Conservation (phyloP, 2,797 vertebrate genomes). For the Pseudochirops cupreus region DNA sequence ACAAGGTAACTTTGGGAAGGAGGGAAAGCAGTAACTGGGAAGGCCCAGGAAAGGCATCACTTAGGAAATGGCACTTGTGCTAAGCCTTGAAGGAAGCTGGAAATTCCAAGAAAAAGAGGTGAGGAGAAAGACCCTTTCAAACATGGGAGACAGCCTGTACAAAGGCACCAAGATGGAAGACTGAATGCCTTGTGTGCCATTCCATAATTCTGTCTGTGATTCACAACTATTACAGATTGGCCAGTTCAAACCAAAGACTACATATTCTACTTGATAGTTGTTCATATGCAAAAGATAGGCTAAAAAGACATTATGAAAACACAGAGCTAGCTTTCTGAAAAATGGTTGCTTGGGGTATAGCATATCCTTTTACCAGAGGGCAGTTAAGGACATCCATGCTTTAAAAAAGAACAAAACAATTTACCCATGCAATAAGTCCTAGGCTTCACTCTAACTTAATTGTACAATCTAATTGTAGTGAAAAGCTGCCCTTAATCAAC, state of each 20-base stretch:
- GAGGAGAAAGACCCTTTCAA: background rate
- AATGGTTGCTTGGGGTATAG: background rate
- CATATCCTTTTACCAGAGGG: background rate
- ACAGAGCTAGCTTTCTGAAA: slow-evolving; percentile 60
- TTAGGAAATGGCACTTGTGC: background rate
- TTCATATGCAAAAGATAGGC: slow-evolving; percentile 7
- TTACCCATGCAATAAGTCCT: background rate
- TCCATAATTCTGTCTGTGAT: background rate
- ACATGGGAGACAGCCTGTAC: background rate
- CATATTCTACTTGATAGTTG: slow-evolving; percentile 28
- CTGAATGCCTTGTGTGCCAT: background rate
- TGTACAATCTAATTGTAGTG: background rate
- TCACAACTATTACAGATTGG: slow-evolving; percentile 12
- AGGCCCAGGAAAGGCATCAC: background rate
- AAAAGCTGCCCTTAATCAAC: slow-evolving; percentile 28
- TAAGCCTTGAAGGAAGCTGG: background rate
- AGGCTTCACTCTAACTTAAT: background rate
- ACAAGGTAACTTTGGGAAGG: background rate
- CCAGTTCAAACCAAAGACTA: slow-evolving; percentile 57
- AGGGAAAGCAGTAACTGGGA: background rate
- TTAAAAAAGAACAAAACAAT: background rate
- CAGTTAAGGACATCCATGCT: background rate
- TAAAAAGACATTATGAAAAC: slow-evolving; percentile 48
- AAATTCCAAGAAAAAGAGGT: background rate
- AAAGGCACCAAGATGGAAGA: background rate